Percentiles rank a stretch among this genome's conserved stretches.
These are phyloP conservation scores for Nematolebias whitei DNA, from an alignment of 2,113 vertebrate genomes.

Conservation along the genomic window DNA sequence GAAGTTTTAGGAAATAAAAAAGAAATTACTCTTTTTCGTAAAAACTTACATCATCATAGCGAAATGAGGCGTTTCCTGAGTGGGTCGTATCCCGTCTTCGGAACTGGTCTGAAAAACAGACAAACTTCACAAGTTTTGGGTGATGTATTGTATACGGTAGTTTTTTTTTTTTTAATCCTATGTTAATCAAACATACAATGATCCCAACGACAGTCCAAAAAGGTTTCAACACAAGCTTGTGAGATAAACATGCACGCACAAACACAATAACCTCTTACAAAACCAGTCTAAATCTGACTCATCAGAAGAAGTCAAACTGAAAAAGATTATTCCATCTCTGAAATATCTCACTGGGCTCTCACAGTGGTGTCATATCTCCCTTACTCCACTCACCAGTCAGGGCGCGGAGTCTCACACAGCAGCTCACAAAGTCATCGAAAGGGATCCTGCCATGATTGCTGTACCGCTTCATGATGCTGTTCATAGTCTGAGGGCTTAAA, in stretches of 20 bases:
- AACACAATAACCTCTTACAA: too few relatives aligned
- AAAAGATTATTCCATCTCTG: background rate
- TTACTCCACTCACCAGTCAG: constrained; percentile 84
- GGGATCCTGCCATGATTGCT: constrained; percentile 85
- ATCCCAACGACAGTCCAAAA: background rate
- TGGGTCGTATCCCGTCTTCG: constrained; percentile 84
- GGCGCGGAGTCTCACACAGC: constrained; percentile 87
- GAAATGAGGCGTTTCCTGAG: constrained; percentile 87
- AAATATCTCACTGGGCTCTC: background rate
- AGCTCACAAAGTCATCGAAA: constrained; percentile 94
- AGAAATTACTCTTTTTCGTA: background rate
- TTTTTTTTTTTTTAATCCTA: too few relatives aligned
- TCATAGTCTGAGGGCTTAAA: constrained; percentile 89
- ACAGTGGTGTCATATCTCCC: background rate
- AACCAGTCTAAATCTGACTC: too few relatives aligned
- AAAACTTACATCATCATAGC: constrained; percentile 92
- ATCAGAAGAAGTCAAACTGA: background rate
- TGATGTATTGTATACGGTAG: too few relatives aligned
- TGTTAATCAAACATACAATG: too few relatives aligned
- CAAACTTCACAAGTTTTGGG: background rate
- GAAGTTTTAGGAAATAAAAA: background rate
- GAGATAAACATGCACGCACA: background rate
- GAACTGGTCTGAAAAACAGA: constrained; percentile 84
- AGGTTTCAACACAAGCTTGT: background rate
- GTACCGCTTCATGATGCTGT: constrained; percentile 84